A percentile compares a stretch with the other conserved stretches of the same genome.
These are phyloP conservation scores for Amphiprion ocellaris DNA, from an alignment of 2,113 vertebrate genomes.

Conservation along the genomic window DNA sequence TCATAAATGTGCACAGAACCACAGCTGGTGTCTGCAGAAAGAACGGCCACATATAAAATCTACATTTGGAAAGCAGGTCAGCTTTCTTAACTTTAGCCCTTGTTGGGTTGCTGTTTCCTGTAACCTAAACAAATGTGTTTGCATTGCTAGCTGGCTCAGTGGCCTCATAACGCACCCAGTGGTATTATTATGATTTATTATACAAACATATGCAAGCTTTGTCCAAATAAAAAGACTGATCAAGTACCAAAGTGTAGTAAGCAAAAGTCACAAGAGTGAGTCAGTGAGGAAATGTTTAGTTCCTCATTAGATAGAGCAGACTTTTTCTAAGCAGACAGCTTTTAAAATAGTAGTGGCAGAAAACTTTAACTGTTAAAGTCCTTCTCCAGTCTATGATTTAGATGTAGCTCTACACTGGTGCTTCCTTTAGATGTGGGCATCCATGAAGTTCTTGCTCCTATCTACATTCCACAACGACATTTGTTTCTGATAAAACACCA, in stretches of 20 bases:
- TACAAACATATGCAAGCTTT: background rate
- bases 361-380: too few relatives aligned
- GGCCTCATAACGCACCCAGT: background rate
- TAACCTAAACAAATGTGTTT: background rate
- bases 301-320: too few relatives aligned
- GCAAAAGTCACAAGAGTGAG: background rate
- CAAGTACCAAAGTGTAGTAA: background rate
- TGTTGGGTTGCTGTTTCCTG: background rate
- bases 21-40: constrained; percentile 20
- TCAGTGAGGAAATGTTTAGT: background rate
- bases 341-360: too few relatives aligned
- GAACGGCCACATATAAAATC: constrained; percentile 19
- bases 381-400: too few relatives aligned
- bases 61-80: constrained; percentile 29
- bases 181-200: constrained; percentile 10
- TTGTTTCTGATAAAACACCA: too few relatives aligned
- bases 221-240: background rate
- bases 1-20: constrained; percentile 40
- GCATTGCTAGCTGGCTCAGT: background rate
- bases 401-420: too few relatives aligned
- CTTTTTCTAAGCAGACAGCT: too few relatives aligned
- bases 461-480: too few relatives aligned
- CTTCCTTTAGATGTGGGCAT: too few relatives aligned
- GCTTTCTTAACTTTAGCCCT: background rate
- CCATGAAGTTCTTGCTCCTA: too few relatives aligned